Evolutionary conservation across 2,888 invertebrate species (phyloP).

Genomic region (Idaea biselata): DNA sequence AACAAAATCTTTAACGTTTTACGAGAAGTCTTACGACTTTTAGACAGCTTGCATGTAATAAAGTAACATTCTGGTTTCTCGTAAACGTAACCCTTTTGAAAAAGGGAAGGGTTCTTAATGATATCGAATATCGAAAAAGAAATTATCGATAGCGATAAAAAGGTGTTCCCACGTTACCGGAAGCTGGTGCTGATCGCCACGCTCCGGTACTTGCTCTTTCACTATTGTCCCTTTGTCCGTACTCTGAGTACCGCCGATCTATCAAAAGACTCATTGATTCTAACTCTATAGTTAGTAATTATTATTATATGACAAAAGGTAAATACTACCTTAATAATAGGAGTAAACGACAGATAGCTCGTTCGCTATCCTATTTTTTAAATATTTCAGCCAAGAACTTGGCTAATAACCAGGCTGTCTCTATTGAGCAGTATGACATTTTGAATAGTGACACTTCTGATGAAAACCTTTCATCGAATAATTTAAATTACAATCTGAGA

Average conservation of each 20-base stretch:
- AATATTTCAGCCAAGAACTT: no score
- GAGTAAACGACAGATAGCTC: no score
- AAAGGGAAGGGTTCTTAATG: conserved; percentile 28
- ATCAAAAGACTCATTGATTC: no score
- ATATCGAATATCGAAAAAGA: conserved; percentile 47
- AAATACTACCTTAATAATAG: no score
- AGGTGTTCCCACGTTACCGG: conserved; percentile 74
- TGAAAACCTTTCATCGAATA: no score
- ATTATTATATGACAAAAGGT: no score
- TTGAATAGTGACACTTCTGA: no score
- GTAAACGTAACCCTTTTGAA: conserved; percentile 16
- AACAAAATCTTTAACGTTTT: background rate
- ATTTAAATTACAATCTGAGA: no score
- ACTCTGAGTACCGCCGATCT: conserved; percentile 57
- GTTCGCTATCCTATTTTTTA: no score
- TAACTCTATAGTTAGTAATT: no score
- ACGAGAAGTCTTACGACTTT: background rate
- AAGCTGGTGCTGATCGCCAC: conserved; percentile 67
- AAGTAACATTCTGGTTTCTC: conserved; percentile 3
- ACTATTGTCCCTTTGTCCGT: conserved; percentile 71
- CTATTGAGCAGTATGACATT: no score
- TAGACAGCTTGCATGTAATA: background rate
- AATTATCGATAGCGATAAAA: conserved; percentile 57
- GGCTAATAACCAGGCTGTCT: no score
- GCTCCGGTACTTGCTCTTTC: conserved; percentile 72